phyloP scores from a whole-genome alignment of 2,113 vertebrate species.

The Zootoca vivipara region DNA sequence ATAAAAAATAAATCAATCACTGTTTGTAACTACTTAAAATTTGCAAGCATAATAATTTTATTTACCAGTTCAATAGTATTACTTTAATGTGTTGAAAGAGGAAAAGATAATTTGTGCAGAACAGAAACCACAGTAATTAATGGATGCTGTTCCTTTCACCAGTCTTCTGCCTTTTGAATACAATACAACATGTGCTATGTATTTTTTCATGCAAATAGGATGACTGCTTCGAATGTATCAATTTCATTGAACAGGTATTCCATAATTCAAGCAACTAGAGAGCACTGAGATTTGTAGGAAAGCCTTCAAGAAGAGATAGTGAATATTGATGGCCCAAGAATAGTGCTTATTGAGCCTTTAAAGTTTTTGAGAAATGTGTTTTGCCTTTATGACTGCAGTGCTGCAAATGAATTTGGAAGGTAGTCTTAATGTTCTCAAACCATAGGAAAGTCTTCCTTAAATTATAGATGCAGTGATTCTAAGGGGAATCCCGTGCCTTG shows the following conservation, averaged over 20 bases:
- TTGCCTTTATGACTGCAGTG: not conserved
- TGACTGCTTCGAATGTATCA: slow-evolving; percentile 17
- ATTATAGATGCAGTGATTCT: slow-evolving; percentile 19
- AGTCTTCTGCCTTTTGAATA: not conserved
- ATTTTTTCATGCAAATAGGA: not conserved
- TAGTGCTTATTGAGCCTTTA: not conserved
- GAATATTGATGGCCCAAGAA: slow-evolving; percentile 14
- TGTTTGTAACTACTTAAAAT: not conserved
- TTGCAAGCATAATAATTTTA: not conserved
- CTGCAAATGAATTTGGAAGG: slow-evolving; percentile 32
- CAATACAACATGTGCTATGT: not conserved
- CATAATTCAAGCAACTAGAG: slow-evolving; percentile 13
- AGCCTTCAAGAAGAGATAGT: not conserved
- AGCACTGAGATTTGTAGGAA: not conserved
- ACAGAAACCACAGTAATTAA: not conserved
- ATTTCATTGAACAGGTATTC: not conserved
- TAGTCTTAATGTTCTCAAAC: slow-evolving; percentile 5
- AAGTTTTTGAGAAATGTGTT: slow-evolving; percentile 19
- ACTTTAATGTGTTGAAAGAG: not conserved
- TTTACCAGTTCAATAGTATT: not conserved
- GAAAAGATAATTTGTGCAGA: not conserved
- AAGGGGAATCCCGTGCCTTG: not conserved
- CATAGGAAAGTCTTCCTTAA: slow-evolving; percentile 5
- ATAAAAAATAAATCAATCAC: not conserved
- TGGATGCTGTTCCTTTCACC: not conserved